Percentiles rank a stretch among this genome's conserved stretches.
Evolutionary conservation across 1,140 invertebrate species (phyloP).

Genomic region (Anagrus nilaparvatae): DNA sequence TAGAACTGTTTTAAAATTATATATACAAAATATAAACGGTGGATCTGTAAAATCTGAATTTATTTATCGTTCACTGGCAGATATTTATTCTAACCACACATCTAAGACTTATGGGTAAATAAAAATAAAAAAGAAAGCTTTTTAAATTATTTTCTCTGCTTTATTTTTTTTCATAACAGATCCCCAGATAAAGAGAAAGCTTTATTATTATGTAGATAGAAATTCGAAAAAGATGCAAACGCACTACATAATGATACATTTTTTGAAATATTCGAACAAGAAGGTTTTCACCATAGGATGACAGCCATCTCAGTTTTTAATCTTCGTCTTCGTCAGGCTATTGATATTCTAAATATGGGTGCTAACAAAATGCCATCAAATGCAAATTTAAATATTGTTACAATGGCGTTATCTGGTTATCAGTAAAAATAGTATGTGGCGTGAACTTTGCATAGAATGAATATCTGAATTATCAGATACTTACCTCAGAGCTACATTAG

Average conservation of each 20-base stretch:
- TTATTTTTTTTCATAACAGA: constrained; percentile 37
- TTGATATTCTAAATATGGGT: constrained; percentile 72
- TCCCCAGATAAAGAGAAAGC: constrained; percentile 69
- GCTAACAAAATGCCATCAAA: constrained; percentile 36
- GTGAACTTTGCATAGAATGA: constrained; percentile 63
- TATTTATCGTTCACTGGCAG: constrained; percentile 32
- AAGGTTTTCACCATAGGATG: constrained; percentile 64
- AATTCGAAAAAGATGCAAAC: constrained; percentile 54
- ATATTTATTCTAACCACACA: constrained; percentile 37
- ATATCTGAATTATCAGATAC: constrained; percentile 69
- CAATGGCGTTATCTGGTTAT: constrained; percentile 84
- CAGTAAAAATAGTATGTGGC: constrained; percentile 74
- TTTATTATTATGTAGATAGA: constrained; percentile 80
- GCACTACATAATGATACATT: constrained; percentile 40
- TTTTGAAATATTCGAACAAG: constrained; percentile 51
- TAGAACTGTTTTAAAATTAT: constrained; percentile 38
- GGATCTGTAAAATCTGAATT: constrained; percentile 35
- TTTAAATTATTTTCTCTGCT: background rate
- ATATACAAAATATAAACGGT: constrained; percentile 29
- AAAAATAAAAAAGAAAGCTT: constrained; percentile 6
- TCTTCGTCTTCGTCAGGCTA: constrained; percentile 69
- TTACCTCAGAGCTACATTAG: constrained; percentile 84
- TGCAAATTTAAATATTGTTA: constrained; percentile 55
- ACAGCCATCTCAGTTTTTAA: constrained; percentile 87
- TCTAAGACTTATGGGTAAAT: constrained; percentile 38